Evolutionary conservation across 2,113 vertebrate genomes (phyloP).

Genomic region (Psittacus erithacus): DNA sequence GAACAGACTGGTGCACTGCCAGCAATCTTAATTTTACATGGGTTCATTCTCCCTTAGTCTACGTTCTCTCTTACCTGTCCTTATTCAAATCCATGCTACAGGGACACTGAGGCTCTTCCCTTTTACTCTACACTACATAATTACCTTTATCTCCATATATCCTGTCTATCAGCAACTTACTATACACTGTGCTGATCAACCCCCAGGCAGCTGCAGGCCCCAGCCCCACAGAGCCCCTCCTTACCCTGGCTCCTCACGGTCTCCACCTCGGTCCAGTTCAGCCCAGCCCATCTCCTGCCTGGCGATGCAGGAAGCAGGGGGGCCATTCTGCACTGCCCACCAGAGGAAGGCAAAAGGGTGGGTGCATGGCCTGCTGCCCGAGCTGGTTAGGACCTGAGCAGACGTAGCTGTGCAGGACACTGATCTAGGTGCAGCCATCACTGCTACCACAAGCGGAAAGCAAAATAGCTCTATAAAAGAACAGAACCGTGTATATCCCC

Average conservation of each 20-base stretch:
- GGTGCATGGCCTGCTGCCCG: too few species aligned
- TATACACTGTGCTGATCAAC: background rate
- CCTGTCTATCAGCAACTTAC: background rate
- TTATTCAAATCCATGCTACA: background rate
- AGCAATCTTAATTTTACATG: background rate
- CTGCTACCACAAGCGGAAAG: background rate
- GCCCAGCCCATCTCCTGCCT: too few species aligned
- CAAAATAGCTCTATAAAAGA: background rate
- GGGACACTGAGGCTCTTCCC: background rate
- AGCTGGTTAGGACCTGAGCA: fast-evolving
- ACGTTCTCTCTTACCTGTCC: background rate
- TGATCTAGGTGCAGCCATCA: background rate
- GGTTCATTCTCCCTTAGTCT: background rate
- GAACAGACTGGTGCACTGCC: fast-evolving
- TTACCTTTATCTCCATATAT: background rate
- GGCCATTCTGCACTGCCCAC: background rate
- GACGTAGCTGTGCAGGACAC: fast-evolving
- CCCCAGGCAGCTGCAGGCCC: background rate
- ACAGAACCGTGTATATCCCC: too few species aligned
- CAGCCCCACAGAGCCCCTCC: fast-evolving
- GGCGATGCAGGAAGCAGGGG: background rate
- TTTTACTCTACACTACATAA: background rate
- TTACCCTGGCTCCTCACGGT: fast-evolving
- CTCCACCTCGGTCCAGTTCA: background rate
- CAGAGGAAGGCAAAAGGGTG: fast-evolving